Percentiles rank a stretch among this genome's conserved stretches.
Evolutionary conservation across 2,797 vertebrate genomes (phyloP).

Genomic region (Bradypodion ventrale): DNA sequence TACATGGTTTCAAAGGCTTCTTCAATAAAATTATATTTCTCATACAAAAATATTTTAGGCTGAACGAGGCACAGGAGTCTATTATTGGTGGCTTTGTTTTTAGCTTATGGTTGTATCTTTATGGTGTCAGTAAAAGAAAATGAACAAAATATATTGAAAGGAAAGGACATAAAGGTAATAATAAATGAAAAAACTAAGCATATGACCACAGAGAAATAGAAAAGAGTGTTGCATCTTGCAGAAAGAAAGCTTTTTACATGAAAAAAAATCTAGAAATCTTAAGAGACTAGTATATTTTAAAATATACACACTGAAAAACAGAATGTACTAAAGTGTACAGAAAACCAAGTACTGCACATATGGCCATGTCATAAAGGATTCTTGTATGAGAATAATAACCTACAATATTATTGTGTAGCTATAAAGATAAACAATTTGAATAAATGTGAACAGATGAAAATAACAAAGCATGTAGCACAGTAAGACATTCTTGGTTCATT

Average conservation of each 20-base stretch:
- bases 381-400: too few relatives aligned
- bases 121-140: not conserved
- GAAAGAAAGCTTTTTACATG: not conserved
- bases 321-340: not conserved
- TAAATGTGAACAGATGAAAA: too few relatives aligned
- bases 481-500: not conserved
- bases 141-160: not conserved
- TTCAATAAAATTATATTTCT: too few relatives aligned
- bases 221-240: constrained; percentile 1
- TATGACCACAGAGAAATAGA: not conserved
- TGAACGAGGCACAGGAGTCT: too few relatives aligned
- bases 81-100: not conserved
- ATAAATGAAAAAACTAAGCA: not conserved
- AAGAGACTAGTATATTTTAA: not conserved
- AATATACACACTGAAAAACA: not conserved
- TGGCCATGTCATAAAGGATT: not conserved
- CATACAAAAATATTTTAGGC: too few relatives aligned
- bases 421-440: not conserved
- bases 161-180: not conserved
- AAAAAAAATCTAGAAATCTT: not conserved
- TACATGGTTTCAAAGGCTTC: too few relatives aligned
- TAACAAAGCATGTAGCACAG: not conserved
- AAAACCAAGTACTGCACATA: not conserved
- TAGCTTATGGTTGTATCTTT: not conserved
- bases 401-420: too few relatives aligned